Base-by-base conservation (phyloP, 2,113 vertebrate species). In the Enhydra lutris region DNA sequence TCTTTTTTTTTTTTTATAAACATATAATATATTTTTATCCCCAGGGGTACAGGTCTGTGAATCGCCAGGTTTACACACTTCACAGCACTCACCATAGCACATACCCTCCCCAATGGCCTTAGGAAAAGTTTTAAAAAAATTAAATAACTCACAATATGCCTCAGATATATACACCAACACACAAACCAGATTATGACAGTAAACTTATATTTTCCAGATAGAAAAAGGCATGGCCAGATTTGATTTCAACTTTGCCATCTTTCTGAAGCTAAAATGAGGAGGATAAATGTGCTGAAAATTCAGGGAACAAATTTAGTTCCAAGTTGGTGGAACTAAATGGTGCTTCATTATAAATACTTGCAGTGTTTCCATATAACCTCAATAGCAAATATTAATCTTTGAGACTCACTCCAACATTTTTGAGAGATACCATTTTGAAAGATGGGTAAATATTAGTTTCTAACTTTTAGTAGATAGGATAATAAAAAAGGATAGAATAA, bases 131-230 rank as follows among this genome's bases (percentile, higher is more conserved):
- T 80, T 14, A 0, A n/a, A 84, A 50, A n/a, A 84, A 57, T 67
- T 29, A 50, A 23, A 10, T 18, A 4, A 45, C 34, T 2, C 7
- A 80, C 4, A 79, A 26, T 36, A 82, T 92, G 23, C 14, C 57
- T 34, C 29, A 10, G 76, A 65, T 42, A 13, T 29, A 63, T 15
- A 42, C 61, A 59, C 42, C 71, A 74, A 42, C 7, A 91, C 20
- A 15, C 3, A 67, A 96, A 91, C n/a, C 7, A 73, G 90, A 97
- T 23, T n/a, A 24, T 17, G 0, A 78, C 29, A 34, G 24, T 84
- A 69, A 97, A 99, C 98, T 98, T 96, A 99, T 98, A 36, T 94
- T 97, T 90, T 98, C 84, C 42, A 98, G 88, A 36, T 98, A 98
- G 29, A 98, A 85, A 42, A 98, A 79, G 18, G 98, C 23, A 0